Conservation (phyloP, 2,888 invertebrate genomes). For the Lithophane semibrunnea region DNA sequence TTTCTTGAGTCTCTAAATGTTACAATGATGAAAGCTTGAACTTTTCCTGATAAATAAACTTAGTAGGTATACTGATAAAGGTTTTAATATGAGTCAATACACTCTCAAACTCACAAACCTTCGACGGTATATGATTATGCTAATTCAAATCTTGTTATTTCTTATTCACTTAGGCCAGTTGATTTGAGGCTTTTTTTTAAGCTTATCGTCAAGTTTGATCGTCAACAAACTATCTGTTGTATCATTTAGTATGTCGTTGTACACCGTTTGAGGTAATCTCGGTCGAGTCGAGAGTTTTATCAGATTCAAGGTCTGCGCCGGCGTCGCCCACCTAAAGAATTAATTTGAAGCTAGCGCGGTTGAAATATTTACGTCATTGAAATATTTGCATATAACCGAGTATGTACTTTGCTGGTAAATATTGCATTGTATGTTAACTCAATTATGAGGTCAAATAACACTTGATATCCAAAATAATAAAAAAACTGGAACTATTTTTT, state of each 20-base stretch:
- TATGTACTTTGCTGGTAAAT: slow-evolving; percentile 13
- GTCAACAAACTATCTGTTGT: slow-evolving; percentile 51
- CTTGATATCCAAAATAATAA: neutral
- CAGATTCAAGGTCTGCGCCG: slow-evolving; percentile 62
- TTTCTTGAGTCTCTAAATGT: neutral
- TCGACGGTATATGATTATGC: slow-evolving; percentile 13
- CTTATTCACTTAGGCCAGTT: neutral
- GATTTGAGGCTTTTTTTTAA: slow-evolving; percentile 33
- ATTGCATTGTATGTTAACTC: slow-evolving; percentile 21
- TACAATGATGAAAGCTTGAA: neutral
- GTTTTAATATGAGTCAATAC: slow-evolving; percentile 17
- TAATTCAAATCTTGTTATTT: slow-evolving; percentile 29
- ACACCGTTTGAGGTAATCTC: slow-evolving; percentile 52
- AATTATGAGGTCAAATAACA: neutral
- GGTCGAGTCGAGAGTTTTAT: slow-evolving; percentile 59
- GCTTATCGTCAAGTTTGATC: slow-evolving; percentile 47
- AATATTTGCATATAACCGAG: slow-evolving; percentile 41
- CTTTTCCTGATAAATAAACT: neutral
- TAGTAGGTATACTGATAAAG: neutral
- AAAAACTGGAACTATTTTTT: neutral
- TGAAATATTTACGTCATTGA: slow-evolving; percentile 37
- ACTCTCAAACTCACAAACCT: neutral
- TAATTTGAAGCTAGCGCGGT: slow-evolving; percentile 37
- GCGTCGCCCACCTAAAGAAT: slow-evolving; percentile 58
- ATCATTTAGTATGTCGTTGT: slow-evolving; percentile 27